Percentiles rank a stretch among this genome's conserved stretches.
Conservation (phyloP, 2,113 vertebrate genomes). For the Brachyistius frenatus region DNA sequence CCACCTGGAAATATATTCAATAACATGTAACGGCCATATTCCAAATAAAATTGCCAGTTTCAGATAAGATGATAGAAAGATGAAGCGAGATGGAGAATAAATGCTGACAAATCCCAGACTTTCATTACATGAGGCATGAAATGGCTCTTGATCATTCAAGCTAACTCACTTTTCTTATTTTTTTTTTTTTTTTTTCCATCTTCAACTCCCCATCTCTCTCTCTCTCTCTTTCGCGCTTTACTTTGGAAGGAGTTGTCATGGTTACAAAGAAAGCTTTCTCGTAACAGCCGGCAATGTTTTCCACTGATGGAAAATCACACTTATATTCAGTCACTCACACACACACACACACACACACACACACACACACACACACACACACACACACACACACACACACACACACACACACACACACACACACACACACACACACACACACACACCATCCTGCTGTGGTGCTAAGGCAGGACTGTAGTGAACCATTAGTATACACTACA, state of each 20-base stretch:
- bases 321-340: conserved; percentile 1
- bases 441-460: too few species aligned
- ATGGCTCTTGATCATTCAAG: conserved; percentile 20
- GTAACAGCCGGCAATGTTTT: conserved; percentile 20
- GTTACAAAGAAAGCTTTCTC: conserved; percentile 56
- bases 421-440: not conserved
- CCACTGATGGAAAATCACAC: conserved; percentile 41
- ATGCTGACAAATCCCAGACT: conserved; percentile 53
- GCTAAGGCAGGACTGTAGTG: too few species aligned
- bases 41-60: not conserved
- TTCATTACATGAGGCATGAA: conserved; percentile 35
- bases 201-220: not conserved
- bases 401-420: conserved; percentile 4
- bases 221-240: not conserved
- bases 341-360: not conserved
- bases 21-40: not conserved
- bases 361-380: conserved; percentile 13
- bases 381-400: not conserved
- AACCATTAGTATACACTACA: too few species aligned
- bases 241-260: conserved; percentile 59
- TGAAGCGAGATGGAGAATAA: conserved; percentile 37
- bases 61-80: conserved; percentile 31
- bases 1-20: not conserved
- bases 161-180: conserved; percentile 15
- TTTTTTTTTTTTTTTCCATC: not conserved